Evolutionary conservation across 37 sponge, comb jelly and placozoan genomes (phyloP).

Genomic region (Cladorhizidae sp.): DNA sequence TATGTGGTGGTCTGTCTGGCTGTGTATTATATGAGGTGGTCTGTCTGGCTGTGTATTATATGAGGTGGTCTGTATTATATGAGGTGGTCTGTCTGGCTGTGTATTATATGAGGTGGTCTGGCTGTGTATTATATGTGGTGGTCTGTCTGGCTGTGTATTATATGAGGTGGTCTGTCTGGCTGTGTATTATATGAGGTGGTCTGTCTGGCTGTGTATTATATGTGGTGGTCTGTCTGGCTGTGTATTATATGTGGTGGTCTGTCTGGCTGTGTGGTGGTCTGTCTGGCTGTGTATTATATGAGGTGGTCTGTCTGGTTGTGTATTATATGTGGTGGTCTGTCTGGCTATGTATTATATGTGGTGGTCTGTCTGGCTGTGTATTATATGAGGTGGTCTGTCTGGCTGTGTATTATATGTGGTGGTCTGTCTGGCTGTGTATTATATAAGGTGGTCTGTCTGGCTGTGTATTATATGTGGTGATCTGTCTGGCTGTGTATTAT

Average conservation of each 20-base stretch:
- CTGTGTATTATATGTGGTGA: neutral
- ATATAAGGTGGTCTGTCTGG: too few relatives aligned
- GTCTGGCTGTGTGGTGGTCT: neutral
- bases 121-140: neutral
- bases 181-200: neutral
- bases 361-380: neutral
- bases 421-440: neutral
- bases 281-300: too few relatives aligned
- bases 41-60: conserved; percentile 3
- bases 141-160: neutral
- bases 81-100: neutral
- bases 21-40: neutral
- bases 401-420: neutral
- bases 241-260: neutral
- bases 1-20: too few relatives aligned
- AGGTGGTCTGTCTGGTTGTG: neutral
- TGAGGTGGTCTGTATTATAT: neutral
- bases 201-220: neutral
- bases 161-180: too few relatives aligned
- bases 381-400: too few relatives aligned
- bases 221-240: too few relatives aligned
- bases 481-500: neutral
- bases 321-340: too few relatives aligned
- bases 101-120: too few relatives aligned
- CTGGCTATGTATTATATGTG: neutral